Conservation (phyloP, 2,113 vertebrate species). For the Rhegmatorhina hoffmannsi region DNA sequence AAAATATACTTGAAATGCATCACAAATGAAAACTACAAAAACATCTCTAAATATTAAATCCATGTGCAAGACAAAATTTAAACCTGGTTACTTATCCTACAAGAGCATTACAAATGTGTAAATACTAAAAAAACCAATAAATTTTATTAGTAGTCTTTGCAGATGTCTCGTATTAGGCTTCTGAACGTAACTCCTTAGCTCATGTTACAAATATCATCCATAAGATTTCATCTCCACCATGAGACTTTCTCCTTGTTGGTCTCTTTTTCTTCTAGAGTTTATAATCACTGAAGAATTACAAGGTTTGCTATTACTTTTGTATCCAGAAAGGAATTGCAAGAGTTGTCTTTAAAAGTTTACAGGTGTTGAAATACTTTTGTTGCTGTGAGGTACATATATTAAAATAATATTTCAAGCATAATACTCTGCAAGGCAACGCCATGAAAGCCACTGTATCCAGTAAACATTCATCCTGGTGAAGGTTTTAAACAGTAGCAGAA, state of each 20-base stretch:
- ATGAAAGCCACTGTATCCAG: not conserved
- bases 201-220: not conserved
- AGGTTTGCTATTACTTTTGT: not conserved
- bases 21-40: not conserved
- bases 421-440: not conserved
- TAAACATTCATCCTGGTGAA: not conserved
- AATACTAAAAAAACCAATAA: conserved; percentile 53
- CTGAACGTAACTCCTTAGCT: not conserved
- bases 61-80: not conserved
- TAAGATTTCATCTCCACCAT: not conserved
- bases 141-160: conserved; percentile 32
- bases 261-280: conserved; percentile 19
- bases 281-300: conserved; percentile 25
- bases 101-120: conserved; percentile 15
- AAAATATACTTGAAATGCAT: not conserved
- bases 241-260: conserved; percentile 9
- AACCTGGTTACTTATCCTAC: not conserved
- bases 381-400: not conserved
- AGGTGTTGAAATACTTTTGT: not conserved
- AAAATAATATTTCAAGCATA: not conserved
- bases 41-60: not conserved
- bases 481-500: not conserved
- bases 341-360: conserved; percentile 1
- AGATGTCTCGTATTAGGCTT: conserved; percentile 52
- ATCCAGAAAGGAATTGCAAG: not conserved